phyloP scores from a whole-genome alignment of 1,140 invertebrate species.

The Caenorhabditis briggsae region DNA sequence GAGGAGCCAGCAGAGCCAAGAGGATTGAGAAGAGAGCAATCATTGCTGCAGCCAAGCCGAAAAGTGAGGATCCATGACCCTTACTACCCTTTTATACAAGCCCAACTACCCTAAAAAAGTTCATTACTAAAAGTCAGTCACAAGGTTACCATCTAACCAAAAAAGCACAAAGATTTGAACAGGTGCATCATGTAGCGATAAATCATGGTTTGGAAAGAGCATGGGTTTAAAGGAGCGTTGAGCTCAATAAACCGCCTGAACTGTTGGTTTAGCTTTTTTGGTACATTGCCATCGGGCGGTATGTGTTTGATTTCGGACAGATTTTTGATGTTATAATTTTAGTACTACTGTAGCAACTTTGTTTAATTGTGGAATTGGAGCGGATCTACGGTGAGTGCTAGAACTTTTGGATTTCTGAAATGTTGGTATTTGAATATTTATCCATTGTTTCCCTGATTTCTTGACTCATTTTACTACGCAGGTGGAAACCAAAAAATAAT shows the following conservation, averaged over 20 bases:
- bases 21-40: not conserved
- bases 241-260: not conserved
- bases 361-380: not conserved
- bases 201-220: not conserved
- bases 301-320: slow-evolving; percentile 2
- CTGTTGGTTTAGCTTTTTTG: slow-evolving; percentile 36
- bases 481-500: too few species aligned
- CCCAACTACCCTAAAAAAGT: not conserved
- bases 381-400: not conserved
- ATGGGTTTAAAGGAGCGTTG: not conserved
- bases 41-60: slow-evolving; percentile 7
- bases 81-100: not conserved
- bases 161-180: slow-evolving; percentile 31
- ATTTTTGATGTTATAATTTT: slow-evolving; percentile 11
- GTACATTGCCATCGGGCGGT: not conserved
- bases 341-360: not conserved
- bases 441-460: too few species aligned
- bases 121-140: not conserved
- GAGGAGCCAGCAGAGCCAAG: not conserved
- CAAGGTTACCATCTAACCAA: not conserved
- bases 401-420: too few species aligned
- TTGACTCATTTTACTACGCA: too few species aligned
- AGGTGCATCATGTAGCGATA: slow-evolving; percentile 5
- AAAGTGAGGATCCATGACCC: not conserved
- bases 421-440: too few species aligned